phyloP scores from a whole-genome alignment of 2,113 vertebrate species.

The Rhea pennata region DNA sequence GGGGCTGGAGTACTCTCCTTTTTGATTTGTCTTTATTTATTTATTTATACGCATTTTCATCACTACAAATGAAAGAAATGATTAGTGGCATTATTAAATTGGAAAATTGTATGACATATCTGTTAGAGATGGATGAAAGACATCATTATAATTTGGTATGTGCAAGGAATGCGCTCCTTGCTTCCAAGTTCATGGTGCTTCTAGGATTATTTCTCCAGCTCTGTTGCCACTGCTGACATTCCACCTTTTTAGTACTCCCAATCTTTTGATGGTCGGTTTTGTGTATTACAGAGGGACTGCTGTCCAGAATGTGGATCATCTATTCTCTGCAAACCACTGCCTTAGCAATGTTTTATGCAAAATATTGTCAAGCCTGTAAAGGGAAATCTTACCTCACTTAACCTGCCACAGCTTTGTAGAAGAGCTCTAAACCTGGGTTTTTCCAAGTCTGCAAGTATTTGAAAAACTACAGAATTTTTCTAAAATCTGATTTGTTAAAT shows the following conservation, averaged over 20 bases:
- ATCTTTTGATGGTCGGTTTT: neutral
- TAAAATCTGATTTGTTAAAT: neutral
- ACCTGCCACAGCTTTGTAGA: neutral
- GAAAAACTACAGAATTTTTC: neutral
- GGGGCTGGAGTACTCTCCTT: neutral
- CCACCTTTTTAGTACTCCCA: neutral
- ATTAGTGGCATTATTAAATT: neutral
- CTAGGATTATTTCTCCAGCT: neutral
- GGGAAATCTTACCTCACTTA: neutral
- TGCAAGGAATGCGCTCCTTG: neutral
- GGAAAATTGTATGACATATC: neutral
- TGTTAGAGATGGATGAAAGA: neutral
- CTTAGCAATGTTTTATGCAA: neutral
- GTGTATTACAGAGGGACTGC: neutral
- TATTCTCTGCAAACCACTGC: neutral
- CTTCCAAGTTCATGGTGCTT: neutral
- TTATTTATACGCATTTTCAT: neutral
- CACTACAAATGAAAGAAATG: neutral
- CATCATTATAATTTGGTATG: neutral
- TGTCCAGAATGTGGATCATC: neutral
- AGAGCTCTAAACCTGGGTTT: neutral
- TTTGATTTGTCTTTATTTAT: neutral
- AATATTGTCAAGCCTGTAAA: neutral
- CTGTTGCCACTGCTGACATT: neutral
- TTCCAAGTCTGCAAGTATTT: neutral